These are phyloP conservation scores for Mystacornis crossleyi DNA, from an alignment of 2,113 vertebrate species.

Conservation along the genomic window DNA sequence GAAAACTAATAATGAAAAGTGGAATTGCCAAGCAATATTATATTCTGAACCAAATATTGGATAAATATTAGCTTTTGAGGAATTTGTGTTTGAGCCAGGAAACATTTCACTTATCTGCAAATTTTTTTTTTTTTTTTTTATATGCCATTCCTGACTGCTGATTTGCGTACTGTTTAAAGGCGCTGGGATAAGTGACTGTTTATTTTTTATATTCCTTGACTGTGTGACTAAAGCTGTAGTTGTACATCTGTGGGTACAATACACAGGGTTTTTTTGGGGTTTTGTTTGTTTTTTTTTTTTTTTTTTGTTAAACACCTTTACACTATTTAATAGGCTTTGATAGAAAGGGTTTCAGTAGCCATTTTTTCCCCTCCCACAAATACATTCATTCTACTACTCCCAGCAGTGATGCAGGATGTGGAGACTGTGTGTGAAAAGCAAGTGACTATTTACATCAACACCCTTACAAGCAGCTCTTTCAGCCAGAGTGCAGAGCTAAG, in stretches of 20 bases:
- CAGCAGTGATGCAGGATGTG: not conserved
- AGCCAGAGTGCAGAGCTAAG: not conserved
- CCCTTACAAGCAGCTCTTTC: not conserved
- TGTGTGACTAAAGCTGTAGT: not conserved
- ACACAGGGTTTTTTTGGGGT: not conserved
- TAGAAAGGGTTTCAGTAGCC: not conserved
- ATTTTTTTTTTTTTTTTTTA: not conserved
- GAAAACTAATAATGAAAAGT: not conserved
- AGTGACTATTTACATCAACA: not conserved
- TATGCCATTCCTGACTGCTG: not conserved
- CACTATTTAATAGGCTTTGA: not conserved
- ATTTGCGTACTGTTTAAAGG: not conserved
- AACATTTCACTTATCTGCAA: not conserved
- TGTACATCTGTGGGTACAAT: not conserved
- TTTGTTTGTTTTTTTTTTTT: no score
- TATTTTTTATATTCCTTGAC: not conserved
- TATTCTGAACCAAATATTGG: not conserved
- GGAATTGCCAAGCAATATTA: not conserved
- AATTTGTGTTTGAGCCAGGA: not conserved
- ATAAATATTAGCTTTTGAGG: not conserved
- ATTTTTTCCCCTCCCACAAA: not conserved
- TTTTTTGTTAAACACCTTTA: not conserved
- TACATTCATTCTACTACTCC: not conserved
- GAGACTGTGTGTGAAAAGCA: not conserved
- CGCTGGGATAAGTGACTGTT: rapidly evolving